phyloP scores from a whole-genome alignment of 2,888 invertebrate species.

The Geophilus truncorum region DNA sequence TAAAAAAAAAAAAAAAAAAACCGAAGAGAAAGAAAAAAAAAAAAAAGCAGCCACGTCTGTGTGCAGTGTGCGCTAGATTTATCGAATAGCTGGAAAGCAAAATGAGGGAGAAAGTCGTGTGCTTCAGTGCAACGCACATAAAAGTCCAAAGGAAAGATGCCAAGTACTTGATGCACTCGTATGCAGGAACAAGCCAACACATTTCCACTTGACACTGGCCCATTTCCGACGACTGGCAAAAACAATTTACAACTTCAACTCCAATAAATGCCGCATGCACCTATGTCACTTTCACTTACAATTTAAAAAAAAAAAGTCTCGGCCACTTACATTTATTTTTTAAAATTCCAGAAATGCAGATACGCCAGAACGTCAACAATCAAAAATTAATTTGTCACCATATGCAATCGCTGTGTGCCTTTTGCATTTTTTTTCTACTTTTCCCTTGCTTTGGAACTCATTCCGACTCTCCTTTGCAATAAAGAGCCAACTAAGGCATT shows the following conservation, averaged over 20 bases:
- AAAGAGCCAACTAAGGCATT: conserved; percentile 27
- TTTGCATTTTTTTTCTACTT: neutral
- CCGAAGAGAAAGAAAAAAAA: neutral
- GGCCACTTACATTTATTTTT: too few species aligned
- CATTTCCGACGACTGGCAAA: conserved; percentile 25
- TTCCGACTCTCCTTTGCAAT: conserved; percentile 5
- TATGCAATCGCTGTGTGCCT: neutral
- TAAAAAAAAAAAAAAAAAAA: neutral
- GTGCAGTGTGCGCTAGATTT: neutral
- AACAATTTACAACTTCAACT: conserved; percentile 18
- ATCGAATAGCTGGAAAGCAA: conserved; percentile 10
- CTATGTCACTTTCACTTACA: neutral
- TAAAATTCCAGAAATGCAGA: too few species aligned
- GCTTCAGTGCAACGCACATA: conserved; percentile 12
- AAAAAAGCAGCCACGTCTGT: neutral
- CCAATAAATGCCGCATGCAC: neutral
- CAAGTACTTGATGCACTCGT: conserved; percentile 25
- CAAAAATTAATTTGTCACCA: neutral
- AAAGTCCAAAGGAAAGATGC: conserved; percentile 27
- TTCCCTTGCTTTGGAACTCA: neutral
- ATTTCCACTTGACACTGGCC: conserved; percentile 21
- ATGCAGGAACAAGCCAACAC: conserved; percentile 27
- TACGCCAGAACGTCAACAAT: too few species aligned
- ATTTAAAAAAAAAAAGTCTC: neutral
- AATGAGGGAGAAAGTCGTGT: conserved; percentile 27